Percentiles rank a stretch among this genome's conserved stretches.
Conservation (phyloP, 2,797 vertebrate species). For the Rhabdomys pumilio region DNA sequence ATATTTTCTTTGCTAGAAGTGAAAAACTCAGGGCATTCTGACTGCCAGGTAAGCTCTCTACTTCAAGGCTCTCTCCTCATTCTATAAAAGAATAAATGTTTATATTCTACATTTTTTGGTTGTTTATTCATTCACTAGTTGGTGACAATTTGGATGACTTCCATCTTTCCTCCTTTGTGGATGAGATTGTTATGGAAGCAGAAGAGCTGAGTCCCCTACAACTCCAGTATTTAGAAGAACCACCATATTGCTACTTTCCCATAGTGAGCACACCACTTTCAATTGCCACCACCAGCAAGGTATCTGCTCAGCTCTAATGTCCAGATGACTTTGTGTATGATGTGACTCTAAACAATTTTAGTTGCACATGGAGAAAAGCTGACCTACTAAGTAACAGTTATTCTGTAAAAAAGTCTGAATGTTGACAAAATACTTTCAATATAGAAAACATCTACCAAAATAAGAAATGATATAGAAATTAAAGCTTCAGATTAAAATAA, state of each 20-base stretch:
- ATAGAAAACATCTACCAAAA: background rate
- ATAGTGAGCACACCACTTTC: background rate
- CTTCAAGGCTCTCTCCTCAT: background rate
- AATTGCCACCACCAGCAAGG: background rate
- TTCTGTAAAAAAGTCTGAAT: background rate
- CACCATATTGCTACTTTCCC: background rate
- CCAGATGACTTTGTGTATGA: background rate
- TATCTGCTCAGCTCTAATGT: background rate
- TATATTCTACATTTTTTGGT: background rate
- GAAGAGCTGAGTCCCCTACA: background rate
- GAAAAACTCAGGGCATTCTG: background rate
- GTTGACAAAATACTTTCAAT: conserved; percentile 18
- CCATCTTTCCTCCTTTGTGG: background rate
- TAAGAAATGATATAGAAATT: background rate
- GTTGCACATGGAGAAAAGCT: background rate
- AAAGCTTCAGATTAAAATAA: background rate
- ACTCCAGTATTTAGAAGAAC: background rate
- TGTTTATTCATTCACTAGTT: background rate
- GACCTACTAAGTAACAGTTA: background rate
- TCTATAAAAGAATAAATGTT: background rate
- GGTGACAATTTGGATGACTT: background rate
- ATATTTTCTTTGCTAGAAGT: background rate
- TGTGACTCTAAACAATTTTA: background rate
- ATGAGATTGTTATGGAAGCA: background rate
- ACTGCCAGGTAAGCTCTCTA: background rate